A percentile compares a stretch with the other conserved stretches of the same genome.
These are phyloP conservation scores for Sciurus niger DNA, from an alignment of 2,113 vertebrate species.

Conservation along the genomic window DNA sequence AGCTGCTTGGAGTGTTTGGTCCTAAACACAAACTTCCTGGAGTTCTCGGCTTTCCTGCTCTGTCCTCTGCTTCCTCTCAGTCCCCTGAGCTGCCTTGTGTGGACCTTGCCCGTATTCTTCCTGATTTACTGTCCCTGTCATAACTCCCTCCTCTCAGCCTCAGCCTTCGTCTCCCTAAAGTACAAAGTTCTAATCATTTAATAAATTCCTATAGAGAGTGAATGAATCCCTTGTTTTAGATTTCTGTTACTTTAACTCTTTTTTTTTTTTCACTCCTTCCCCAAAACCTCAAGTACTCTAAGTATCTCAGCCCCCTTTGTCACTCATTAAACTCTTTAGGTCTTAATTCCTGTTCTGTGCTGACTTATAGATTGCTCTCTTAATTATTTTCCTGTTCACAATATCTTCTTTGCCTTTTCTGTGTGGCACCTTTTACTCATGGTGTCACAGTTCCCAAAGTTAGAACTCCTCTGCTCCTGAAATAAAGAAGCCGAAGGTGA, in stretches of 20 bases:
- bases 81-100: not conserved
- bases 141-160: not conserved
- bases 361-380: not conserved
- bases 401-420: not conserved
- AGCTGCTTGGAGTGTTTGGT: not conserved
- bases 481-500: conserved; percentile 31
- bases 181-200: not conserved
- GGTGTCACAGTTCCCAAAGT: not conserved
- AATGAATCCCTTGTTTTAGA: not conserved
- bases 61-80: not conserved
- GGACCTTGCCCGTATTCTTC: not conserved
- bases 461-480: not conserved
- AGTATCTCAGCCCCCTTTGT: not conserved
- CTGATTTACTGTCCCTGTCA: not conserved
- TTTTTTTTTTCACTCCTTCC: not conserved
- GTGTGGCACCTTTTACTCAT: not conserved
- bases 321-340: not conserved
- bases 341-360: not conserved
- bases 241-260: not conserved
- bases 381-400: not conserved
- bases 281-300: not conserved
- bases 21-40: not conserved
- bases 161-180: not conserved
- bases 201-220: not conserved
- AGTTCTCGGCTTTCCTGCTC: not conserved